Evolutionary conservation across 2,113 vertebrate genomes (phyloP).

Genomic region (Colossoma macropomum): DNA sequence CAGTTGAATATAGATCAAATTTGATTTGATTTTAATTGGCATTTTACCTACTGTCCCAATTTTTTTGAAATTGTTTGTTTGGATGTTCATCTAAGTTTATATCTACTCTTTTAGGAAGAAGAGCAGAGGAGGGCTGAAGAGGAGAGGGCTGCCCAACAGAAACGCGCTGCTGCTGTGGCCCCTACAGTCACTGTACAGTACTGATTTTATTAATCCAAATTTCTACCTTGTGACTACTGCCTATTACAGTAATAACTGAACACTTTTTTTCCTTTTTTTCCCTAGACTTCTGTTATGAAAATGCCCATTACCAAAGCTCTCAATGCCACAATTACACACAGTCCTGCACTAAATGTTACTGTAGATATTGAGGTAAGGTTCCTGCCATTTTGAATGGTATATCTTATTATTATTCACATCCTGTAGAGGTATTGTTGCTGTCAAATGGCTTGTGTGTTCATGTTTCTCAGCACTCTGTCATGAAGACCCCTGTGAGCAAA

Average conservation of each 20-base stretch:
- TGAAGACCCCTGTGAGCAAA: conserved; percentile 71
- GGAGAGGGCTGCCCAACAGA: conserved; percentile 62
- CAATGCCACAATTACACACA: conserved; percentile 41
- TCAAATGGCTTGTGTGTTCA: neutral
- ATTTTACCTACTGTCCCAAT: too few species aligned
- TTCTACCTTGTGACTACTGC: neutral
- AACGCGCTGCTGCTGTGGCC: conserved; percentile 48
- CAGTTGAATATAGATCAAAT: too few species aligned
- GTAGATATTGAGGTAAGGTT: conserved; percentile 52
- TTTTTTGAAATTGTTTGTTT: too few species aligned
- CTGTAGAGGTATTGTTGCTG: neutral
- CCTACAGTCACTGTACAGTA: conserved; percentile 22
- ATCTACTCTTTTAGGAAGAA: conserved; percentile 63
- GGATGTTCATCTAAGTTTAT: neutral
- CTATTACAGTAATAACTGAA: neutral
- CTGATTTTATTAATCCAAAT: neutral
- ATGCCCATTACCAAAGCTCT: conserved; percentile 25
- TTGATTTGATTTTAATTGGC: too few species aligned
- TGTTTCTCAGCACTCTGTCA: conserved; percentile 57
- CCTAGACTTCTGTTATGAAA: conserved; percentile 25
- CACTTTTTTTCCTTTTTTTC: neutral
- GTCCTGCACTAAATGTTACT: conserved; percentile 43
- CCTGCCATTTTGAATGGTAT: neutral
- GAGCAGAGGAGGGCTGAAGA: conserved; percentile 68
- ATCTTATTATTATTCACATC: neutral